A percentile compares a stretch with the other conserved stretches of the same genome.
Conservation (phyloP, 1,140 invertebrate species). For the Panagrolaimus sp. region DNA sequence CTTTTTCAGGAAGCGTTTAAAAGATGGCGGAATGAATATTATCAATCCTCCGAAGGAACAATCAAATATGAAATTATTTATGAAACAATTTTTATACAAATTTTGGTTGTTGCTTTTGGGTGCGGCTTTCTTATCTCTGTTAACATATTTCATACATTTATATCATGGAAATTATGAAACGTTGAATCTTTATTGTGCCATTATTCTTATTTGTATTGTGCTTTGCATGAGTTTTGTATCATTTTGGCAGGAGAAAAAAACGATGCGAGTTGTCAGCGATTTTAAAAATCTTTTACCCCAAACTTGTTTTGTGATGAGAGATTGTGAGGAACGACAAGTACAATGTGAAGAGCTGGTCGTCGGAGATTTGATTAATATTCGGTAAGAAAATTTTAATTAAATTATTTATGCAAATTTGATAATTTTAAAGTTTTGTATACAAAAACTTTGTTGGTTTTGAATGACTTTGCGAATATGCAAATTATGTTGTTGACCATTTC, state of each 20-base stretch:
- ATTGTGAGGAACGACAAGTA: slow-evolving; percentile 52
- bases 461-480: no score
- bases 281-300: slow-evolving; percentile 63
- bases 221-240: slow-evolving; percentile 55
- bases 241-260: slow-evolving; percentile 58
- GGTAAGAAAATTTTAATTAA: slow-evolving; percentile 28
- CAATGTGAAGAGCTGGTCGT: slow-evolving; percentile 51
- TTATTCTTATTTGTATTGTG: slow-evolving; percentile 53
- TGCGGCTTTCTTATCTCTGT: slow-evolving; percentile 45
- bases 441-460: no score
- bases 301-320: slow-evolving; percentile 69
- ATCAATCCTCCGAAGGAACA: slow-evolving; percentile 45
- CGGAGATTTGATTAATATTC: slow-evolving; percentile 50
- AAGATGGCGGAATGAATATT: slow-evolving; percentile 52
- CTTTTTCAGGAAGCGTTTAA: slow-evolving; percentile 49
- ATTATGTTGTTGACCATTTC: no score
- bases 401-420: no score
- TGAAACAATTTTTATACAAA: slow-evolving; percentile 56
- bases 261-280: slow-evolving; percentile 49
- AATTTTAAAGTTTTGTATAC: no score
- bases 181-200: slow-evolving; percentile 56
- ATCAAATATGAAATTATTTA: slow-evolving; percentile 44
- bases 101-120: slow-evolving; percentile 56
- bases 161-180: slow-evolving; percentile 52
- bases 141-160: slow-evolving; percentile 59